Percentiles rank a stretch among this genome's conserved stretches.
Evolutionary conservation across 1,140 invertebrate species (phyloP).

Genomic region (Listronotus bonariensis): DNA sequence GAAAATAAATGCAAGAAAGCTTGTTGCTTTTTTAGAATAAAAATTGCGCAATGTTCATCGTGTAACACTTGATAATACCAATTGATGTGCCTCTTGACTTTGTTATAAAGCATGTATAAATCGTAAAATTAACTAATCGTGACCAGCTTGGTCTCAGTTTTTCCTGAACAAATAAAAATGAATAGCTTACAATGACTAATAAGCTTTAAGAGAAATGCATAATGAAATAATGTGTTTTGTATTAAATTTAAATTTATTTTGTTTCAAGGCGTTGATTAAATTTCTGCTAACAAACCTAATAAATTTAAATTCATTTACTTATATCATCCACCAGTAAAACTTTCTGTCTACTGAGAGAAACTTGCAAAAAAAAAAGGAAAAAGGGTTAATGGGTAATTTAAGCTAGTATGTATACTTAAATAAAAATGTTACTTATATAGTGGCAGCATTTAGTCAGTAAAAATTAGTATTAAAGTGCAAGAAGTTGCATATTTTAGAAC

Average conservation of each 20-base stretch:
- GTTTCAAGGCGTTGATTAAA: too few species aligned
- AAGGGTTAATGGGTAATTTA: constrained; percentile 49
- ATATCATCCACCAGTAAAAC: background rate
- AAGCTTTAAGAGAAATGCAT: constrained; percentile 38
- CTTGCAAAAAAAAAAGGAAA: constrained; percentile 36
- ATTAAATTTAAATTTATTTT: too few species aligned
- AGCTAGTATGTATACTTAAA: constrained; percentile 40
- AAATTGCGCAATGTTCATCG: constrained; percentile 44
- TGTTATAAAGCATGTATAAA: constrained; percentile 35
- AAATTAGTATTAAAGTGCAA: constrained; percentile 47
- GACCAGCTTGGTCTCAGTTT: constrained; percentile 50
- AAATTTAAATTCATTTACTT: background rate
- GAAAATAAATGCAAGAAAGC: constrained; percentile 3
- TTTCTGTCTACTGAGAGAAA: constrained; percentile 29
- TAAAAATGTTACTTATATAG: constrained; percentile 46
- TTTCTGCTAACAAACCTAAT: constrained; percentile 1
- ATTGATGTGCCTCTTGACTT: constrained; percentile 54
- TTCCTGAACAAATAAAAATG: constrained; percentile 28
- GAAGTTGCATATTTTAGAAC: constrained; percentile 46
- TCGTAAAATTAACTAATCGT: constrained; percentile 37
- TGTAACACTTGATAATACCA: constrained; percentile 53
- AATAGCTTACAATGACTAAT: constrained; percentile 44
- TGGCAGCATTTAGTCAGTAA: constrained; percentile 52
- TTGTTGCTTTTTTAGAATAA: constrained; percentile 43
- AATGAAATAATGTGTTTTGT: too few species aligned